phyloP scores from a whole-genome alignment of 1,140 invertebrate genomes.

The silkworm (Bombyx mori) region ASM3026992v2 NC_085118.1:254001-254500 shows the following conservation, averaged over 20 bases:
- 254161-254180: slow-evolving; percentile 4
- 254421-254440: slow-evolving; percentile 7
- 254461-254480: slow-evolving; percentile 4
- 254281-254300: slow-evolving; percentile 2
- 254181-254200: slow-evolving; percentile 2
- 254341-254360: slow-evolving; percentile 4
- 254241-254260: slow-evolving; percentile 5
- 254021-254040: neutral
- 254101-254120: slow-evolving; percentile 5
- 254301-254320: slow-evolving; percentile 4
- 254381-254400: slow-evolving; percentile 4
- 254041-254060: slow-evolving; percentile 5
- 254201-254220: slow-evolving; percentile 4
- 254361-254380: slow-evolving; percentile 7
- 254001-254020: no score
- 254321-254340: slow-evolving; percentile 8
- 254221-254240: slow-evolving; percentile 8
- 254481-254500: slow-evolving; percentile 3
- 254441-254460: slow-evolving; percentile 7
- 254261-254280: slow-evolving; percentile 1
- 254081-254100: neutral
- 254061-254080: slow-evolving; percentile 2
- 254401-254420: slow-evolving; percentile 12
- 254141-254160: slow-evolving; percentile 6
- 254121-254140: slow-evolving; percentile 1